Base-by-base conservation (phyloP, 2,797 vertebrate genomes). In the Protosalanx chinensis region DNA sequence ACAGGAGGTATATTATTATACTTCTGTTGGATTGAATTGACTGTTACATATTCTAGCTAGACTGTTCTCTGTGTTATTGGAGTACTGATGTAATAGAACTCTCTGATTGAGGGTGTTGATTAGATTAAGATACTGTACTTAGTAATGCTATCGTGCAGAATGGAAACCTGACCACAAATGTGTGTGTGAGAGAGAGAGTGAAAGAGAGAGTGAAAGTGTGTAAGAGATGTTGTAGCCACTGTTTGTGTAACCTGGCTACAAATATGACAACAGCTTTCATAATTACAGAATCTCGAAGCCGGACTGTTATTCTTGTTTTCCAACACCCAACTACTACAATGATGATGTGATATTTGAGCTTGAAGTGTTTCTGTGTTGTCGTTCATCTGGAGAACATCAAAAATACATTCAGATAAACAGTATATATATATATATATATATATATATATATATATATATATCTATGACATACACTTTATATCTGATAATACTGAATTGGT, bases 31-130 rank as follows among this genome's bases (percentile, higher is more conserved):
- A 80, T 84, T 84, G 75, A 83, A 76, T 80, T 82, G 91, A 92
- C 92, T 94, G 91, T 93, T 93, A 76, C 79, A 35, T 66, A 20
- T 67, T 69, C 70, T 64, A 32, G 72, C 81, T 79, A 89, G 91
- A 93, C 92, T 92, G 91, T 92, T 93, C 91, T 70, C 72, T 61
- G 85, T 80, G 79, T 72, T 81, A 79, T 75, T 65, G 61, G 73
- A 68, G 61, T 76, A 70, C 74, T 56, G 79, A 79, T 64, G 71
- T 68, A 32, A 81, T 77, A 66, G 65, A 66, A 66, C 79, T 75
- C 57, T 68, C 70, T 51, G 20, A 65, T 74, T 70, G 41, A 63
- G 73, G 68, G 60, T 56, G 70, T 46, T 46, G 41, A 46, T 46
- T 46, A 46, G 41, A 46, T 46, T 46, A 46, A 46, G 41, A 78